Percentiles rank a stretch among this genome's conserved stretches.
Conservation (phyloP, 2,797 vertebrate species). For the Ispidina picta region DNA sequence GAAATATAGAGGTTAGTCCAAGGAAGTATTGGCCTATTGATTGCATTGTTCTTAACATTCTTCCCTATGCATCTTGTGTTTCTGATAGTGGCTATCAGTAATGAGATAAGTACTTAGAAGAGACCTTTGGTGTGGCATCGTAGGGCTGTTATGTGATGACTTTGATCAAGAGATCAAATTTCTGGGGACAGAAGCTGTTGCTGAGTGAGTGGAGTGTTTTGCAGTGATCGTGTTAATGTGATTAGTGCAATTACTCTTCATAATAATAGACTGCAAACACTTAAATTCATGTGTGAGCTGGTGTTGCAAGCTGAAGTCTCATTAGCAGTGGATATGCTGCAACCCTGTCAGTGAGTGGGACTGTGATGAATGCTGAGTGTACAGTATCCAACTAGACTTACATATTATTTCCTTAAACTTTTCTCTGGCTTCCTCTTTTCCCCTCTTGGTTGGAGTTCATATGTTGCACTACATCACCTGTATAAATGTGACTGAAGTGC, state of each 20-base stretch:
- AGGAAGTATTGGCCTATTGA: not conserved
- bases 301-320: not conserved
- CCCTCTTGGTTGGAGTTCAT: not conserved
- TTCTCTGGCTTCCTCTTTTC: not conserved
- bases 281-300: not conserved
- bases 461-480: not conserved
- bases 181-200: not conserved
- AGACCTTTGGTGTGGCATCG: not conserved
- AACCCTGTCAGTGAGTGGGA: not conserved
- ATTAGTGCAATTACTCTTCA: not conserved
- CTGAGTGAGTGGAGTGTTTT: not conserved
- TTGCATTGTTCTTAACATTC: not conserved
- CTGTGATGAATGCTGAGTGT: not conserved
- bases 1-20: not conserved
- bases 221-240: not conserved
- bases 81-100: not conserved
- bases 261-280: not conserved
- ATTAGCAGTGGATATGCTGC: not conserved
- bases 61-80: not conserved
- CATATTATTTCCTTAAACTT: not conserved
- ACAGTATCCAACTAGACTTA: not conserved
- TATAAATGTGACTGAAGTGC: not conserved
- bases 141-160: not conserved
- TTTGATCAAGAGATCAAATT: not conserved
- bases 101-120: not conserved